Percentiles rank a stretch among this genome's conserved stretches.
Conservation (phyloP, 2,113 vertebrate genomes). For the Phycodurus eques region DNA sequence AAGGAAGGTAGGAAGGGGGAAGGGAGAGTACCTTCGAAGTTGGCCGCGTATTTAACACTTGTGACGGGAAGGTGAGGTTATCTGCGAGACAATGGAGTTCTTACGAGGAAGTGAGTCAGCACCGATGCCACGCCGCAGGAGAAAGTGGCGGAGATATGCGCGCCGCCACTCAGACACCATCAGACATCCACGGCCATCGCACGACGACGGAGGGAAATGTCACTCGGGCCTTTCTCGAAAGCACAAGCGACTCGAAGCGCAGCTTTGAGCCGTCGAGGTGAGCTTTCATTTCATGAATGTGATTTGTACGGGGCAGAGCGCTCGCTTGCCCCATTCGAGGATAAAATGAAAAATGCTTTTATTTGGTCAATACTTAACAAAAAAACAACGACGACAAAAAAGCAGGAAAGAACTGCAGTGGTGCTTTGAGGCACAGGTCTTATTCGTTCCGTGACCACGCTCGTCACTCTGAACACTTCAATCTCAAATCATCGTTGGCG, state of each 20-base stretch:
- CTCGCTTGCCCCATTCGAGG: too few relatives aligned
- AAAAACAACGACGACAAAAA: not conserved
- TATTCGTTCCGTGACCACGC: not conserved
- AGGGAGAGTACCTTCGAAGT: conserved; percentile 3
- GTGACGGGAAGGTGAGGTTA: conserved; percentile 12
- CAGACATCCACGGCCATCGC: conserved; percentile 1
- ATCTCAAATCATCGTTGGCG: too few relatives aligned
- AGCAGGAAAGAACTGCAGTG: not conserved
- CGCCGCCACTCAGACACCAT: not conserved
- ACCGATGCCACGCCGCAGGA: not conserved
- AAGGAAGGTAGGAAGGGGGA: conserved; percentile 8
- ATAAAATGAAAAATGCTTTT: not conserved
- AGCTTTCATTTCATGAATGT: too few relatives aligned
- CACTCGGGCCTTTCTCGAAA: not conserved
- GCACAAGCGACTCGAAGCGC: not conserved
- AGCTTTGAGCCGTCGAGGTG: not conserved
- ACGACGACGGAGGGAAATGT: conserved; percentile 35
- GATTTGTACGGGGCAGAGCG: too few relatives aligned
- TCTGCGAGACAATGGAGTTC: conserved; percentile 23
- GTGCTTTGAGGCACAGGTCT: not conserved
- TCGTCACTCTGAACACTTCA: not conserved
- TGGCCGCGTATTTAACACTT: not conserved
- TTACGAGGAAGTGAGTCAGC: conserved; percentile 36
- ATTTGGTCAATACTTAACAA: not conserved
- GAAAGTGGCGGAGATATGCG: not conserved